Evolutionary conservation across 2,797 vertebrate species (phyloP).

Genomic region (Rhyacichthys aspro): DNA sequence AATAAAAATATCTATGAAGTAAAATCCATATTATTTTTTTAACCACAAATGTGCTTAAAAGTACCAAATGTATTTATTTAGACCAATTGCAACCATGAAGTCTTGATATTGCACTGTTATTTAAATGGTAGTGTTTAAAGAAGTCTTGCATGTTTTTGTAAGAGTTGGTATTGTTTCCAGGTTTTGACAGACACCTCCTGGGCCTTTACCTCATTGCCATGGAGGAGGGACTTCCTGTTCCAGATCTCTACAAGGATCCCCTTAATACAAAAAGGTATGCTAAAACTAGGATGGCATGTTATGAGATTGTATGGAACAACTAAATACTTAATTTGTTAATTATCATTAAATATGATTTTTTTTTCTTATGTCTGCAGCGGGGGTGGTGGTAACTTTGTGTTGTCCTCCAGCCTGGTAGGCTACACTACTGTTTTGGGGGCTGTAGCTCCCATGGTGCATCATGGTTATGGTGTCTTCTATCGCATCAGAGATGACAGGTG

Average conservation of each 20-base stretch:
- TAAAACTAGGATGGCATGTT: not conserved
- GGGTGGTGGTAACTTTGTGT: constrained; percentile 93
- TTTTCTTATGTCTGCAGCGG: constrained; percentile 81
- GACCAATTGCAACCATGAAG: too few relatives aligned
- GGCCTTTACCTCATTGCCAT: constrained; percentile 89
- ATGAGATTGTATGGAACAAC: too few relatives aligned
- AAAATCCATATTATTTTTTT: too few relatives aligned
- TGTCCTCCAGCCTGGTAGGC: constrained; percentile 93
- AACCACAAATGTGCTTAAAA: too few relatives aligned
- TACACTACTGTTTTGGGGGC: constrained; percentile 86
- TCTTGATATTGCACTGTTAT: too few relatives aligned
- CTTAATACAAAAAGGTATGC: constrained; percentile 89
- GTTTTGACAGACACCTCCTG: constrained; percentile 94
- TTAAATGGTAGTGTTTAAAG: not conserved
- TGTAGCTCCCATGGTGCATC: constrained; percentile 88
- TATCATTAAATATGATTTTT: constrained; percentile 4
- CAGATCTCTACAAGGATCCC: constrained; percentile 88
- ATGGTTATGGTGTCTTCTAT: constrained; percentile 96
- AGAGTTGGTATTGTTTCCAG: constrained; percentile 69
- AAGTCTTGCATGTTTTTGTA: not conserved
- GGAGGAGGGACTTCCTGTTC: constrained; percentile 86
- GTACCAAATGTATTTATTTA: too few relatives aligned
- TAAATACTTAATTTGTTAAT: too few relatives aligned
- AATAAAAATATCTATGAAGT: too few relatives aligned
- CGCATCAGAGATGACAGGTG: constrained; percentile 94